Evolutionary conservation across 2,113 vertebrate species (phyloP).

Genomic region (Cyphomyrus plagiostoma): DNA sequence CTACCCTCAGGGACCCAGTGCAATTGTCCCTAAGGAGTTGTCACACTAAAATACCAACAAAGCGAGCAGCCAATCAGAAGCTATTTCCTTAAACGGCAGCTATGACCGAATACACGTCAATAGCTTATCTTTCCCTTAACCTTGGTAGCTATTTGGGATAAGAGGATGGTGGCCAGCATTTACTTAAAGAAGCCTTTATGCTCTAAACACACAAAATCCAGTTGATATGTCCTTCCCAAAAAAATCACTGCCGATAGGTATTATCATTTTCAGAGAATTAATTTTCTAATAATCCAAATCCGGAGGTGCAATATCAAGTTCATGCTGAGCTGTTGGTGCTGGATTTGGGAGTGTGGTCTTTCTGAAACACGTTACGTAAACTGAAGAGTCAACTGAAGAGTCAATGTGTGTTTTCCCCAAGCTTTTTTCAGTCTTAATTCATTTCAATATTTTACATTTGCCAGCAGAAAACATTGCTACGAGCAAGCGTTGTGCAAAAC

Average conservation of each 20-base stretch:
- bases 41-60: neutral
- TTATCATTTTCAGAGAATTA: neutral
- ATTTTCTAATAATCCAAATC: neutral
- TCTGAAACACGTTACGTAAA: neutral
- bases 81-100: neutral
- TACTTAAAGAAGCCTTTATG: neutral
- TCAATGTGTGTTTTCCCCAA: neutral
- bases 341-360: neutral
- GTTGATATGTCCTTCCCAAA: neutral
- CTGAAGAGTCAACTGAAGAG: neutral
- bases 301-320: neutral
- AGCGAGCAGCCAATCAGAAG: neutral
- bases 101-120: neutral
- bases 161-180: neutral
- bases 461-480: neutral
- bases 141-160: neutral
- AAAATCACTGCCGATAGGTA: neutral
- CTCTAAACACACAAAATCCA: neutral
- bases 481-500: neutral
- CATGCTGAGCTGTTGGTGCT: neutral
- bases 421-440: neutral
- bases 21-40: neutral
- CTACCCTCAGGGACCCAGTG: neutral
- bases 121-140: neutral
- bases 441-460: constrained; percentile 1